Conservation (phyloP, 2,113 vertebrate genomes). For the Pristiophorus japonicus region DNA sequence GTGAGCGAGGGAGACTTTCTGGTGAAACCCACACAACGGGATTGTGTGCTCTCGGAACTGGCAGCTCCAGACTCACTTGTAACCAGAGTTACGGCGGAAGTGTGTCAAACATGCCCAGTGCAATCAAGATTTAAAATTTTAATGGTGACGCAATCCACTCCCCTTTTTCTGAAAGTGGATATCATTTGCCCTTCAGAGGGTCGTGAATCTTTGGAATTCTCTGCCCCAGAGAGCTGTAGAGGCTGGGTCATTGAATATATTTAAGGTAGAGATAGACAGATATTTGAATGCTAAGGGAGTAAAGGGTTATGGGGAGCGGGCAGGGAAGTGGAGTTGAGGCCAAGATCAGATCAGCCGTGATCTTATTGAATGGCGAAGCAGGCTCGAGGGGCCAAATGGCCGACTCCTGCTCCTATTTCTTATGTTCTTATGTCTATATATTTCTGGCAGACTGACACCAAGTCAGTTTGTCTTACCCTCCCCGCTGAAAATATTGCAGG, state of each 20-base stretch:
- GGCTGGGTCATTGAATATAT: too few relatives aligned
- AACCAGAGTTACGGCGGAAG: background rate
- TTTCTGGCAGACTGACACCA: background rate
- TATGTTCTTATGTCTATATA: too few relatives aligned
- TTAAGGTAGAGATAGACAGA: too few relatives aligned
- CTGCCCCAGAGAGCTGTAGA: too few relatives aligned
- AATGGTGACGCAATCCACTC: background rate
- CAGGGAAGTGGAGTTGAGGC: too few relatives aligned
- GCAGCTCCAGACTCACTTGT: background rate
- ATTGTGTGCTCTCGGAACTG: background rate
- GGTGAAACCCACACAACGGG: background rate
- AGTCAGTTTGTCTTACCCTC: background rate
- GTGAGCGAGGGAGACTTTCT: background rate
- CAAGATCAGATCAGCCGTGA: too few relatives aligned
- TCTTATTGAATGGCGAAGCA: too few relatives aligned
- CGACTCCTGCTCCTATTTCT: too few relatives aligned
- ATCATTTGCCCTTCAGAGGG: background rate
- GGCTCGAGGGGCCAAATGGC: too few relatives aligned
- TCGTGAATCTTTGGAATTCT: too few relatives aligned
- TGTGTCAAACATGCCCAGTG: background rate
- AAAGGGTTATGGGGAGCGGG: too few relatives aligned
- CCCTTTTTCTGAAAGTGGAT: background rate
- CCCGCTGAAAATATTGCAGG: background rate
- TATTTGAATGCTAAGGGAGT: too few relatives aligned
- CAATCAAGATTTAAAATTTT: background rate